Evolutionary conservation across 1,140 invertebrate species (phyloP), one percentile per base, ranked within the genome.

Genomic region (Zaprionus inermis): DNA sequence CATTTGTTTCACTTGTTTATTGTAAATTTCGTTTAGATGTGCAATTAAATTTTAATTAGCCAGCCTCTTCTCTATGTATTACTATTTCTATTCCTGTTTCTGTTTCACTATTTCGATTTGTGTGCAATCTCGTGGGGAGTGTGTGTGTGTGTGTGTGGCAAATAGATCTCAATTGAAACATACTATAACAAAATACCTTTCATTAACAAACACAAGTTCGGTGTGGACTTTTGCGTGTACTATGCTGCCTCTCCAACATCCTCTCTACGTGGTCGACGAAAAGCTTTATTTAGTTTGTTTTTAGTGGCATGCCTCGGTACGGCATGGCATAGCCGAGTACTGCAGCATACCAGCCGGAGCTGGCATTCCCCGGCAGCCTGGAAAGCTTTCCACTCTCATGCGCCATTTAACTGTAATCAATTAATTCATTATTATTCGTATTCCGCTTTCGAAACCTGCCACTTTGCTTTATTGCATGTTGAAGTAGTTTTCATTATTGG

Each of bases 31-130:
- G 70, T 88, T 88, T 89, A 89, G 67, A 81, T 88, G 61, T 80
- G 84, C 80, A 88, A 81, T 89, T 81, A 89, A 89, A 88, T 84
- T 88, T 84, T 88, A 88, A 88, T 89, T 88, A 89, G 84, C 55
- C 65, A 67, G 61, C 72, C 84, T 68, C 65, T 89, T 73, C 51
- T 36, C 9, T 16, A 12, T 41, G 9, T 34, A 55, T 32, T 36
- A n/a, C 5, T 10, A 49, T 34, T 38, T 51, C 7, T 20, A 55
- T 32, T 41, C 38, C 16, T 11, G 49, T 16, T 49, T 9, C 56
- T 41, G 20, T 38, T n/a, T 9, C 20, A 12, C 44, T 20, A 63
- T 56, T 5, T 44, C 22, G 10, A 46, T 9, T 3, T 51, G 24
- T 20, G 4, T 49, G 36, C 46, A 32, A n/a, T n/a, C n/a, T n/a